phyloP scores from a whole-genome alignment of 2,797 vertebrate genomes.

The Bradypodion ventrale region DNA sequence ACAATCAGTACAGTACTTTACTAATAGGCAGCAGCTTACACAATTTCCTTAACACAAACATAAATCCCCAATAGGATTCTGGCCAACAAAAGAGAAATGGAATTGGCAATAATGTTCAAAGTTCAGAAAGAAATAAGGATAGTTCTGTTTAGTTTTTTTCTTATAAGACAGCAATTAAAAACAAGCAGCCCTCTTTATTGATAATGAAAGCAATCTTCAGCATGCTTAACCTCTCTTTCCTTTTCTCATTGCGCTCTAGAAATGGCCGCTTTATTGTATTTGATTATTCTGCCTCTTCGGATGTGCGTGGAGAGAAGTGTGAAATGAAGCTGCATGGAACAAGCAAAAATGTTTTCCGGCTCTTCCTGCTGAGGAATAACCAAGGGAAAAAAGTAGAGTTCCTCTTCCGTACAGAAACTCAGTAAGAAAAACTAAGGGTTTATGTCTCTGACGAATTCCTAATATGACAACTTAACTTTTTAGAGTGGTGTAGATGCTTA shows the following conservation, averaged over 20 bases:
- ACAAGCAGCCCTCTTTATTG: no score
- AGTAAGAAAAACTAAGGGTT: conserved; percentile 78
- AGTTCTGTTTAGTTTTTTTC: not conserved
- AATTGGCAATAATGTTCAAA: not conserved
- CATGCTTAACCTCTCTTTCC: conserved; percentile 12
- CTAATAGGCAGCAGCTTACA: no score
- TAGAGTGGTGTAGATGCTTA: not conserved
- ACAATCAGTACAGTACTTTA: no score
- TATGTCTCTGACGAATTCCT: not conserved
- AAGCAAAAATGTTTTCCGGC: conserved; percentile 90
- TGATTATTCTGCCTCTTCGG: conserved; percentile 85
- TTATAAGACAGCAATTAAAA: not conserved
- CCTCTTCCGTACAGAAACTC: conserved; percentile 88
- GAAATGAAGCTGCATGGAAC: conserved; percentile 88
- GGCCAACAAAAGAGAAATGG: no score
- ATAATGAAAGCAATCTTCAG: conserved; percentile 5
- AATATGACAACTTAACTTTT: no score
- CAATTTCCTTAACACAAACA: no score
- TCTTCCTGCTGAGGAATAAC: conserved; percentile 79
- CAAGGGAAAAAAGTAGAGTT: conserved; percentile 77
- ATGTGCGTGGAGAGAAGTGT: conserved; percentile 88
- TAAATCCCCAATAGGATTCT: no score
- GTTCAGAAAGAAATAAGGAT: no score
- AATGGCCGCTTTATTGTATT: conserved; percentile 89
- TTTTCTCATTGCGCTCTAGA: conserved; percentile 66